Conservation (phyloP, 92 coral and sea anemone genomes). For the Virgularia gustaviana region DNA sequence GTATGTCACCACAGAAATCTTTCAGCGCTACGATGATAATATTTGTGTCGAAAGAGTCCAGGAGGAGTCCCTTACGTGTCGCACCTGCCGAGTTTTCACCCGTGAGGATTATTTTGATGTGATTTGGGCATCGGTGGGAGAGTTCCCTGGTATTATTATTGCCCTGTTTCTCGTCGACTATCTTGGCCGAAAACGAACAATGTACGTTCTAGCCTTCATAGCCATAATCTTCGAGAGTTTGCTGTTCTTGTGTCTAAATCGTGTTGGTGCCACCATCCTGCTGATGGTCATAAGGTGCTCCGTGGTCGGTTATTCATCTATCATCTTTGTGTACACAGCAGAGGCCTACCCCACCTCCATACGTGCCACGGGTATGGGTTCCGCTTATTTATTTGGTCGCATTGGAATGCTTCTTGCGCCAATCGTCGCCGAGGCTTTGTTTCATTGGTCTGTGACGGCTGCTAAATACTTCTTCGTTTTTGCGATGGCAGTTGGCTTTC, state of each 20-base stretch:
- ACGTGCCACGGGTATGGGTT: conserved; percentile 33
- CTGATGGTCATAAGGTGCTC: conserved; percentile 33
- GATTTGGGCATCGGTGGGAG: conserved; percentile 93
- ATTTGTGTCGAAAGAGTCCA: conserved; percentile 44
- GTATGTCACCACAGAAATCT: conserved; percentile 64
- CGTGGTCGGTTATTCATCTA: conserved; percentile 30
- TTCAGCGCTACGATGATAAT: conserved; percentile 38
- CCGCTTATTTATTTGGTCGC: conserved; percentile 30
- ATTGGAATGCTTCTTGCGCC: conserved; percentile 35
- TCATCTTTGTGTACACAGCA: conserved; percentile 26
- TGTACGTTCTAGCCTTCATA: conserved; percentile 17
- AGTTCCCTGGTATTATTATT: conserved; percentile 69
- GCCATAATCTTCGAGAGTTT: conserved; percentile 22
- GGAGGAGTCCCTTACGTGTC: conserved; percentile 72
- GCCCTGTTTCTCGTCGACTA: conserved; percentile 15
- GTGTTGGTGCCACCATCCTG: conserved; percentile 32
- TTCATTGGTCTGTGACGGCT: conserved; percentile 14
- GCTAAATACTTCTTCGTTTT: conserved; percentile 29
- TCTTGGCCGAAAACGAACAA: conserved; percentile 28
- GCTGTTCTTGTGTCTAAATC: conserved; percentile 27
- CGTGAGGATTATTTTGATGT: conserved; percentile 78
- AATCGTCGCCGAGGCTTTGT: conserved; percentile 23
- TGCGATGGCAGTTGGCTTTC: conserved; percentile 18
- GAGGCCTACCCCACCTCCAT: conserved; percentile 37
- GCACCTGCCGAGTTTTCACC: conserved; percentile 78